phyloP scores from a whole-genome alignment of 2,888 invertebrate genomes.

The Ectropis crepuscularia region DNA sequence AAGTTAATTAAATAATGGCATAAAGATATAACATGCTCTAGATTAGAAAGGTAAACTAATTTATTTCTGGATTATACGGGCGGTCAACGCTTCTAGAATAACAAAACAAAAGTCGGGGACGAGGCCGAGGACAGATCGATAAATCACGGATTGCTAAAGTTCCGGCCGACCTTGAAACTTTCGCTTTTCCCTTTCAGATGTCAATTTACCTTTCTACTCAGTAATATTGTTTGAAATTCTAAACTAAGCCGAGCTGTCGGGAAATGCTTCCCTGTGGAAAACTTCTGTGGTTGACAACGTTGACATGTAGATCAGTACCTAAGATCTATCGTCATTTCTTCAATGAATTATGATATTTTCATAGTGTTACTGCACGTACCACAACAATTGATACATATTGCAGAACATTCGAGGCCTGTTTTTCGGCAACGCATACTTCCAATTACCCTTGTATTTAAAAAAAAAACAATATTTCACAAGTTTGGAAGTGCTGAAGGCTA shows the following conservation, averaged over 20 bases:
- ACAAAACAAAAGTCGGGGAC: slow-evolving; percentile 35
- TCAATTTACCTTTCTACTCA: slow-evolving; percentile 41
- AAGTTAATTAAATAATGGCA: too few species aligned
- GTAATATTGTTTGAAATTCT: slow-evolving; percentile 29
- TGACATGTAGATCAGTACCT: background rate
- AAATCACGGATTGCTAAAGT: slow-evolving; percentile 51
- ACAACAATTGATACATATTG: too few species aligned
- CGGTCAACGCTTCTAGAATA: slow-evolving; percentile 27
- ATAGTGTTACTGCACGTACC: too few species aligned
- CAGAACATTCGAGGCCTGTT: too few species aligned
- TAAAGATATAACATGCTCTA: too few species aligned
- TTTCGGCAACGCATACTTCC: too few species aligned
- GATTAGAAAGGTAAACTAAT: slow-evolving; percentile 16
- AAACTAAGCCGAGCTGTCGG: slow-evolving; percentile 8
- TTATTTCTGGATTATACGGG: slow-evolving; percentile 18
- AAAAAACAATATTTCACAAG: too few species aligned
- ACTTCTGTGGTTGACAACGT: background rate
- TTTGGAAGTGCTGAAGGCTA: too few species aligned
- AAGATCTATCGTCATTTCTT: too few species aligned
- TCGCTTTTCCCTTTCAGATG: slow-evolving; percentile 40
- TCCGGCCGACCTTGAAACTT: slow-evolving; percentile 49
- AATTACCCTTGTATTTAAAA: too few species aligned
- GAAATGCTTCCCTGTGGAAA: background rate
- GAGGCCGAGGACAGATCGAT: slow-evolving; percentile 46
- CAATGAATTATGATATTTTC: too few species aligned